phyloP scores from a whole-genome alignment of 2,797 vertebrate genomes.

The Fistularia tabacaria region DNA sequence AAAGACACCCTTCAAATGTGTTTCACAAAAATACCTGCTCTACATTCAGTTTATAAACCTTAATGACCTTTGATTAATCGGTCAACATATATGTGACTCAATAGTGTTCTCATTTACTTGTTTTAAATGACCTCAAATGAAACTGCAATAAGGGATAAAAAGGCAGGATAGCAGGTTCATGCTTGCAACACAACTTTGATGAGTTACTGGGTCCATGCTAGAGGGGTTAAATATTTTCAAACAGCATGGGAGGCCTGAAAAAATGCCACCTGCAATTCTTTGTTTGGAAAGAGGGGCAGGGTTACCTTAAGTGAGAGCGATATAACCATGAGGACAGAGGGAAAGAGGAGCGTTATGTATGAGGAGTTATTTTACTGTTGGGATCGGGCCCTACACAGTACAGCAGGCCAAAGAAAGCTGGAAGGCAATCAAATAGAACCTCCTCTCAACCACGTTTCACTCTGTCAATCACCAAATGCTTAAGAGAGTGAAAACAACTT shows the following conservation, averaged over 20 bases:
- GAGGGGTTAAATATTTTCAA: background rate
- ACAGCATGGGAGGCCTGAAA: constrained; percentile 22
- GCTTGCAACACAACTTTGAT: background rate
- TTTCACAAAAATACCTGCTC: constrained; percentile 19
- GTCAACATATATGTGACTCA: no score
- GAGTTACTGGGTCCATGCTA: background rate
- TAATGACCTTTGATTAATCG: no score
- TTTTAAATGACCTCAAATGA: no score
- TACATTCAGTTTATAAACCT: background rate
- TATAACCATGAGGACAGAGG: constrained; percentile 18
- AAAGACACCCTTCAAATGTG: constrained; percentile 26
- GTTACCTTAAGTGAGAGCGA: constrained; percentile 28
- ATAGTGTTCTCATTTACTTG: no score
- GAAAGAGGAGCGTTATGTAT: constrained; percentile 42
- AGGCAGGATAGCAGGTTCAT: background rate
- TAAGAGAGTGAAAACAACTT: constrained; percentile 64
- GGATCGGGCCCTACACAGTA: constrained; percentile 50
- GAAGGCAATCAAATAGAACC: constrained; percentile 68
- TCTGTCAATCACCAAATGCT: constrained; percentile 58
- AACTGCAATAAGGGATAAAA: no score
- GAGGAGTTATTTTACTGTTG: constrained; percentile 58
- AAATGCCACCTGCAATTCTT: constrained; percentile 26
- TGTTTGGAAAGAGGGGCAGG: constrained; percentile 6
- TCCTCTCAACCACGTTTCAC: constrained; percentile 42
- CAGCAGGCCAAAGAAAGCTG: constrained; percentile 69